These are phyloP conservation scores for Oryzias javanicus DNA, from an alignment of 2,113 vertebrate genomes.

Conservation along the genomic window DNA sequence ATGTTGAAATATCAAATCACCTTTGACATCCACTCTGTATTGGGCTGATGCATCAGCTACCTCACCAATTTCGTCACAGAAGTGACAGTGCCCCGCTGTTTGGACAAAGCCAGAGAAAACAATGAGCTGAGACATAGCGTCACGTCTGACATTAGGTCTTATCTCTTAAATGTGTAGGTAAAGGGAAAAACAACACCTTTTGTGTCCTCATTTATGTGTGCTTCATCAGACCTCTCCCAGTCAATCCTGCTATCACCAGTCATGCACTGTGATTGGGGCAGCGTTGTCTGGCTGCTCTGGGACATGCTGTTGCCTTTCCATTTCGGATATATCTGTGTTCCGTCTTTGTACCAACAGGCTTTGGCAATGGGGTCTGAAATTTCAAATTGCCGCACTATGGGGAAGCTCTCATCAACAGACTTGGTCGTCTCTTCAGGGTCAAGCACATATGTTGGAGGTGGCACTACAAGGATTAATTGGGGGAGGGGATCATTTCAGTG, in stretches of 20 bases:
- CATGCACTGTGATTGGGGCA: conserved; percentile 43
- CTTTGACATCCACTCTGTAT: conserved; percentile 77
- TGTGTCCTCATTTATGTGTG: conserved; percentile 59
- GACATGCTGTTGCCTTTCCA: conserved; percentile 46
- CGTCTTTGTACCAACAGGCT: conserved; percentile 77
- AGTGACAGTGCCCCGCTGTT: conserved; percentile 79
- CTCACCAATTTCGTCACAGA: conserved; percentile 75
- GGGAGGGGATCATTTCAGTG: conserved; percentile 42
- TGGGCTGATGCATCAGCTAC: conserved; percentile 75
- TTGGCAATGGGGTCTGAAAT: conserved; percentile 74
- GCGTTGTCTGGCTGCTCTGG: conserved; percentile 45
- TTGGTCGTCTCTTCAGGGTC: conserved; percentile 63
- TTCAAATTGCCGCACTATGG: conserved; percentile 74
- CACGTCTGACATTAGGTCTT: conserved; percentile 42
- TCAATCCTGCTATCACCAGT: conserved; percentile 55
- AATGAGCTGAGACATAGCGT: conserved; percentile 68
- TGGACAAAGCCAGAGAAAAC: conserved; percentile 82
- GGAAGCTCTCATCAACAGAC: conserved; percentile 47
- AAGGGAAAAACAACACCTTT: conserved; percentile 75
- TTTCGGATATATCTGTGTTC: conserved; percentile 64
- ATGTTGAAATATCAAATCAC: conserved; percentile 79
- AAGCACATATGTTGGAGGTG: conserved; percentile 53
- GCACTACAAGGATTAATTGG: conserved; percentile 71
- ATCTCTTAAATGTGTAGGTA: conserved; percentile 55
- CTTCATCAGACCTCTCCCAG: conserved; percentile 56